Conservation (phyloP, 2,113 vertebrate genomes). For the Promerops cafer region DNA sequence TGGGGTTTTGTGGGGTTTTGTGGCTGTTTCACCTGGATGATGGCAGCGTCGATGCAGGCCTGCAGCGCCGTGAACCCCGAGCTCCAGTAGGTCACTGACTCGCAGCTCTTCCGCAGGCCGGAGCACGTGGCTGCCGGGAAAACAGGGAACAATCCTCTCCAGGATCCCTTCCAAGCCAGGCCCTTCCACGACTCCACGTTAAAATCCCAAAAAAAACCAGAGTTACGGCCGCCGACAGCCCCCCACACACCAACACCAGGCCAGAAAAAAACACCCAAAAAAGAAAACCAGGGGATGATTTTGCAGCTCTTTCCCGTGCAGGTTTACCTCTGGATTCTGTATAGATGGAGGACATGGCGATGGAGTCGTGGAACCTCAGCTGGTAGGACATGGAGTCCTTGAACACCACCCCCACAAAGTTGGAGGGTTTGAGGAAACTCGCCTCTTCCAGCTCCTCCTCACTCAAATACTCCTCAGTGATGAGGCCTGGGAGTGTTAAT, state of each 20-base stretch:
- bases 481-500: constrained; percentile 22
- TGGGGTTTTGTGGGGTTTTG: neutral
- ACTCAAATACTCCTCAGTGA: constrained; percentile 65
- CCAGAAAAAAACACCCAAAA: neutral
- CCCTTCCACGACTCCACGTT: rapidly evolving
- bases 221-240: neutral
- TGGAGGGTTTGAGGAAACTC: constrained; percentile 34
- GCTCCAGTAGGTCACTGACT: constrained; percentile 86
- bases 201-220: neutral
- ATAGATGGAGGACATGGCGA: constrained; percentile 67
- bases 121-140: constrained; percentile 67
- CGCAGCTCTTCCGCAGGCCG: constrained; percentile 69
- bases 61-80: constrained; percentile 87
- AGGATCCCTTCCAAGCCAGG: neutral
- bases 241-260: too few species aligned
- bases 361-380: constrained; percentile 65
- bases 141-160: rapidly evolving
- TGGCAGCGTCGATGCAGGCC: constrained; percentile 86
- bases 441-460: constrained; percentile 70
- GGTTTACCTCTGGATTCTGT: constrained; percentile 68
- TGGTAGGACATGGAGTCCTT: constrained; percentile 72
- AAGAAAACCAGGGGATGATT: rapidly evolving
- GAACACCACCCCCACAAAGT: constrained; percentile 73
- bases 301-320: rapidly evolving
- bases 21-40: constrained; percentile 85